Evolutionary conservation across 2,113 vertebrate species (phyloP).

Genomic region (Cyanoderma ruficeps): DNA sequence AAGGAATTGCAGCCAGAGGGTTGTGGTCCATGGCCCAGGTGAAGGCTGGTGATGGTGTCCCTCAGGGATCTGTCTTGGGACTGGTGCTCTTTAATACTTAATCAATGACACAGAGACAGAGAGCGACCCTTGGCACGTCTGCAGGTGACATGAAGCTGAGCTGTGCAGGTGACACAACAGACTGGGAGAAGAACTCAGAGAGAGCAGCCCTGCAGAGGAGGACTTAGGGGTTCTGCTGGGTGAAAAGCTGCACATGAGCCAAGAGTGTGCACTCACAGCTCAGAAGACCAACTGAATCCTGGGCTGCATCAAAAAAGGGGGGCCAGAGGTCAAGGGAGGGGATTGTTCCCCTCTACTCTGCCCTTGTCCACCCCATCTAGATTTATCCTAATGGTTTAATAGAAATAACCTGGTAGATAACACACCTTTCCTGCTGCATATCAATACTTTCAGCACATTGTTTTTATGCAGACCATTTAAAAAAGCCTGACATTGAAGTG

Average conservation of each 20-base stretch:
- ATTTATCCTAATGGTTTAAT: neutral
- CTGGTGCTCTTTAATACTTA: neutral
- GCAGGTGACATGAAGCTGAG: neutral
- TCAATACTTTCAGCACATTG: neutral
- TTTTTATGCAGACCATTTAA: neutral
- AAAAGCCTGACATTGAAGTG: neutral
- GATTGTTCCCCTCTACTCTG: neutral
- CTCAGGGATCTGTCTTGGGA: neutral
- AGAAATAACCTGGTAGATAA: neutral
- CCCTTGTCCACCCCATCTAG: neutral
- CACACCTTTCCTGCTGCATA: neutral
- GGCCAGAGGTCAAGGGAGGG: neutral
- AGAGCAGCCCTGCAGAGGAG: neutral
- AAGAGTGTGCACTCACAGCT: neutral
- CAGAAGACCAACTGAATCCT: neutral
- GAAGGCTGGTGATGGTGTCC: neutral
- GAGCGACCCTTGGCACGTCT: fast-evolving
- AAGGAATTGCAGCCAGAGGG: neutral
- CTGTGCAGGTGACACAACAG: neutral
- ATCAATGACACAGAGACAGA: neutral
- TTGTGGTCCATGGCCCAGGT: neutral
- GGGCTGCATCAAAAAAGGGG: fast-evolving
- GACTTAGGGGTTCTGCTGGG: neutral
- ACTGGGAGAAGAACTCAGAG: neutral
- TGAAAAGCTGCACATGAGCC: neutral